Evolutionary conservation across 2,888 invertebrate genomes (phyloP), one percentile per base, ranked within the genome.

Genomic region (Baronia brevicornis): DNA sequence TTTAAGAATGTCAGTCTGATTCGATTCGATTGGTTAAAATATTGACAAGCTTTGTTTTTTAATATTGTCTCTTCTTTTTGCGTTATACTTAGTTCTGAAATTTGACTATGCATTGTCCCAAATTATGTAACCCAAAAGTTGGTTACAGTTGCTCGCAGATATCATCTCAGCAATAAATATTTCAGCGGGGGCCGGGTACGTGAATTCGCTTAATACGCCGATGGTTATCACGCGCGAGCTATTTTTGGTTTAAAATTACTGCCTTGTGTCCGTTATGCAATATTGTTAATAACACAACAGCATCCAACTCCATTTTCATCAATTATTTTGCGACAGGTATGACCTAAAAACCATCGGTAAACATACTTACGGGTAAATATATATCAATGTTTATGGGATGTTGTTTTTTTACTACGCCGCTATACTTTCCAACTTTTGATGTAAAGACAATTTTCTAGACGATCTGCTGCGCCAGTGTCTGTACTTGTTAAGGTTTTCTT

Each of bases 231-330:
- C 39, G 38, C 35, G 32, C 32, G 34, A 23, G 31, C 38, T 22
- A 36, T 46, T 47, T 46, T 44, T 38, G 44, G 43, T 38, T 37
- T 33, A 30, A 38, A 55, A 48, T 43, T 36, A 28, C 34, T 18
- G 23, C 34, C 29, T 29, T 5, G 27, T 33, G 32, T 40, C 45
- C 44, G 49, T 59, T 58, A 58, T 48, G 52, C 46, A 62, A 63
- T 51, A 45, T 42, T 44, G 27, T 55, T 49, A 51, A 46, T 41
- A 48, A 50, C 47, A 41, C 9, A 38, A 46, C 25, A 48, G 51
- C 47, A 48, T 48, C 38, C 24, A 21, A 24, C 32, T 43, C 46
- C 39, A 44, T 41, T 41, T 46, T 48, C 44, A 48, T 46, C 33
- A 42, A 43, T 18, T 28, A 24, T 46, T 46, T 38, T 12, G 43